A percentile compares a stretch with the other conserved stretches of the same genome.
Conservation (phyloP, 2,113 vertebrate species). For the Prunella himalayana region DNA sequence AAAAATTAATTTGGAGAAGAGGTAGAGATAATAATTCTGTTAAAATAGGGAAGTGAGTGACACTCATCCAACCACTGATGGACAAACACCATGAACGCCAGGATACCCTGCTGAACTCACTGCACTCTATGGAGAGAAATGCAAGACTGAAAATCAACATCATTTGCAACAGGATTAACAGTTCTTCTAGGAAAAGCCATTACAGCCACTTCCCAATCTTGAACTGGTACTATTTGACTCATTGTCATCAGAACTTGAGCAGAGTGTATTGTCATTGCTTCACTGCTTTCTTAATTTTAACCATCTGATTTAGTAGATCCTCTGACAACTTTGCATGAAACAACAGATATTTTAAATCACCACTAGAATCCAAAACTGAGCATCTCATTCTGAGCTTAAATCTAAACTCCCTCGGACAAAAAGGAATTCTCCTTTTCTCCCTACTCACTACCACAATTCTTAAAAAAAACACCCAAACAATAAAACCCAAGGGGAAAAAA, state of each 20-base stretch:
- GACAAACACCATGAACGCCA: fast-evolving
- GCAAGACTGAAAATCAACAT: not conserved
- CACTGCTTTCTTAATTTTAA: not conserved
- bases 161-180: not conserved
- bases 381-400: not conserved
- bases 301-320: not conserved
- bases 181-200: not conserved
- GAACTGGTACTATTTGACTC: not conserved
- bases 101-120: not conserved
- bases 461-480: not conserved
- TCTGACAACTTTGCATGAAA: not conserved
- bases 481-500: not conserved
- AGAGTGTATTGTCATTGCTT: not conserved
- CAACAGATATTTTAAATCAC: not conserved
- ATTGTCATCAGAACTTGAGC: not conserved
- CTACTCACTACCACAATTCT: not conserved
- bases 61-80: not conserved
- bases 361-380: not conserved
- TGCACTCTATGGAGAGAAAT: not conserved
- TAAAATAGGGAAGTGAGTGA: not conserved
- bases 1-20: not conserved
- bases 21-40: not conserved
- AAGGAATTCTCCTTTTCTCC: not conserved
- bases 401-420: not conserved
- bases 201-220: not conserved